phyloP scores from a whole-genome alignment of 2,888 invertebrate genomes.

The Sphaerophoria rueppellii region DNA sequence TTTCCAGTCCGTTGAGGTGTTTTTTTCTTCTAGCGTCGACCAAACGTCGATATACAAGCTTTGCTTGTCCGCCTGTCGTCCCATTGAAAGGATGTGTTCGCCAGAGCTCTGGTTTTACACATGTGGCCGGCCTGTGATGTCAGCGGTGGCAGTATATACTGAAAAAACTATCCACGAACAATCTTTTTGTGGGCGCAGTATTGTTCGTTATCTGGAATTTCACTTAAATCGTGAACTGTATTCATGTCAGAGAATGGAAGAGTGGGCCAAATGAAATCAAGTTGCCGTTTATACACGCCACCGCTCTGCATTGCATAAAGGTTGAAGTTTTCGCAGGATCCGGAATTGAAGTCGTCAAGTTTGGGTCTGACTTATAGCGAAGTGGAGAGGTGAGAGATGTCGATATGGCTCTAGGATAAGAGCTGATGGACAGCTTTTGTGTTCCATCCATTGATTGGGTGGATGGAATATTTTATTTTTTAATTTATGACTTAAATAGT shows the following conservation, averaged over 20 bases:
- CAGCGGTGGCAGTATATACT: not conserved
- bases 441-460: constrained; percentile 33
- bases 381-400: constrained; percentile 66
- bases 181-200: constrained; percentile 65
- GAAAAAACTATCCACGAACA: constrained; percentile 48
- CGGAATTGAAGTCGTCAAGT: not conserved
- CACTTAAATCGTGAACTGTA: constrained; percentile 69
- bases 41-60: constrained; percentile 49
- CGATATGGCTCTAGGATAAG: constrained; percentile 62
- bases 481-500: constrained; percentile 72
- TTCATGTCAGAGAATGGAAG: constrained; percentile 32
- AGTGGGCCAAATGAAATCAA: constrained; percentile 43
- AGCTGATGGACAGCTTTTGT: constrained; percentile 61
- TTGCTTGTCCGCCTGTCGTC: constrained; percentile 44
- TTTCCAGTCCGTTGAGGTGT: constrained; percentile 33
- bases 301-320: not conserved
- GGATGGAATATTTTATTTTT: constrained; percentile 67
- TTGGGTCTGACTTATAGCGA: not conserved
- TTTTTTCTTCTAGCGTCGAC: constrained; percentile 27
- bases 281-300: constrained; percentile 49
- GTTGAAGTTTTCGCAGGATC: not conserved
- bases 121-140: constrained; percentile 30
- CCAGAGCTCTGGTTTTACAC: constrained; percentile 36
- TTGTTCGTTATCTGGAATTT: constrained; percentile 69
- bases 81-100: constrained; percentile 44